Conservation (phyloP, 2,113 vertebrate genomes). For the Callipepla squamata region DNA sequence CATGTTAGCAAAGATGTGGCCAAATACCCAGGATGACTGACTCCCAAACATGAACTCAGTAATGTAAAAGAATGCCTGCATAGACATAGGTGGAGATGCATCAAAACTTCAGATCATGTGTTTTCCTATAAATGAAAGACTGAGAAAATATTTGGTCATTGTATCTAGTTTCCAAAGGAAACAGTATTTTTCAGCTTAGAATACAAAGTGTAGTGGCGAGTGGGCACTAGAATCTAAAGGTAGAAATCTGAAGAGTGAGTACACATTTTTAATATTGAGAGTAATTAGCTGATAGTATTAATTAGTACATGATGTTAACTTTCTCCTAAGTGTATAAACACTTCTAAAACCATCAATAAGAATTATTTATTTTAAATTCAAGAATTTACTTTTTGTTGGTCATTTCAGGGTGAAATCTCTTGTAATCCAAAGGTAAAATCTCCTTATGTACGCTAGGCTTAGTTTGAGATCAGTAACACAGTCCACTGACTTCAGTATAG, state of each 20-base stretch:
- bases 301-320: neutral
- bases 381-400: neutral
- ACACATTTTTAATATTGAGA: neutral
- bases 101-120: neutral
- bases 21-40: neutral
- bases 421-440: neutral
- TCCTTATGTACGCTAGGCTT: neutral
- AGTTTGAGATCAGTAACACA: neutral
- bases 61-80: neutral
- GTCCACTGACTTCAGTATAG: neutral
- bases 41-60: neutral
- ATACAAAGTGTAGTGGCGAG: neutral
- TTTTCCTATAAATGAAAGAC: neutral
- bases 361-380: neutral
- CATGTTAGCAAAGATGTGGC: neutral
- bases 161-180: neutral
- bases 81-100: neutral
- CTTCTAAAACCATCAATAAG: neutral
- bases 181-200: neutral
- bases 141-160: neutral
- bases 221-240: accelerated
- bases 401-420: neutral
- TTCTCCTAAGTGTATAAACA: neutral
- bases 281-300: neutral
- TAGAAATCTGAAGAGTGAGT: neutral